Percentiles rank a stretch among this genome's conserved stretches.
Conservation (phyloP, 2,797 vertebrate genomes). For the Channallabes apus region DNA sequence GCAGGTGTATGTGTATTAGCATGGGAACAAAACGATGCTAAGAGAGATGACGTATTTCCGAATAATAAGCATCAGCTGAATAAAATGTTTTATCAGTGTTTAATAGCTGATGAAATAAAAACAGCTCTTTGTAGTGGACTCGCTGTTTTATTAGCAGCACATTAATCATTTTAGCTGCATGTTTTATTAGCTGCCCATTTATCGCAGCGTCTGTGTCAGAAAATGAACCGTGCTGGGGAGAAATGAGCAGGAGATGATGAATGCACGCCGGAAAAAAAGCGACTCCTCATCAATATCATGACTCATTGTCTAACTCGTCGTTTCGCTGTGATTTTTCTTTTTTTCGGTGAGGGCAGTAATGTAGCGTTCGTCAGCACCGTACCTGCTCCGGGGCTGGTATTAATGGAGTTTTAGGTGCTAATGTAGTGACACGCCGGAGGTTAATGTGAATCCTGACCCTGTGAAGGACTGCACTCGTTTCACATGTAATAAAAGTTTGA, state of each 20-base stretch:
- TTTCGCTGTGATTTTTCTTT: slow-evolving; percentile 25
- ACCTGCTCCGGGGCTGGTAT: slow-evolving; percentile 30
- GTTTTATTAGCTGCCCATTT: slow-evolving; percentile 39
- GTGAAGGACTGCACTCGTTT: slow-evolving; percentile 30
- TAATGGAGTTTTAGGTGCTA: slow-evolving; percentile 49
- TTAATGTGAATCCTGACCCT: slow-evolving; percentile 49
- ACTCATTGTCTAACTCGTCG: slow-evolving; percentile 44
- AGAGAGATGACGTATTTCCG: neutral
- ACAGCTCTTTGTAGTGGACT: slow-evolving; percentile 6
- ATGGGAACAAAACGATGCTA: neutral
- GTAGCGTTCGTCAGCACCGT: neutral
- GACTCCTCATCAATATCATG: slow-evolving; percentile 48
- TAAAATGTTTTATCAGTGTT: slow-evolving; percentile 9
- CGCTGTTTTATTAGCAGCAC: slow-evolving; percentile 23
- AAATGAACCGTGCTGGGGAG: slow-evolving; percentile 27
- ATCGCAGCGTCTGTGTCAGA: slow-evolving; percentile 32
- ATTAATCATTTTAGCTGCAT: slow-evolving; percentile 21
- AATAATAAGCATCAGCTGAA: neutral
- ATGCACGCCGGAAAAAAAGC: slow-evolving; percentile 28
- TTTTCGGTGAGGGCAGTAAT: neutral
- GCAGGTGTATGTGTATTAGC: neutral
- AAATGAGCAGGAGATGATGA: slow-evolving; percentile 38
- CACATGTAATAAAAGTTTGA: slow-evolving; percentile 36
- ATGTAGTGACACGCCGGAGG: slow-evolving; percentile 41
- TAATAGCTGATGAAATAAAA: slow-evolving; percentile 23